Percentiles rank a stretch among this genome's conserved stretches.
Conservation (phyloP, 2,888 invertebrate genomes). For the Ariolimax columbianus region DNA sequence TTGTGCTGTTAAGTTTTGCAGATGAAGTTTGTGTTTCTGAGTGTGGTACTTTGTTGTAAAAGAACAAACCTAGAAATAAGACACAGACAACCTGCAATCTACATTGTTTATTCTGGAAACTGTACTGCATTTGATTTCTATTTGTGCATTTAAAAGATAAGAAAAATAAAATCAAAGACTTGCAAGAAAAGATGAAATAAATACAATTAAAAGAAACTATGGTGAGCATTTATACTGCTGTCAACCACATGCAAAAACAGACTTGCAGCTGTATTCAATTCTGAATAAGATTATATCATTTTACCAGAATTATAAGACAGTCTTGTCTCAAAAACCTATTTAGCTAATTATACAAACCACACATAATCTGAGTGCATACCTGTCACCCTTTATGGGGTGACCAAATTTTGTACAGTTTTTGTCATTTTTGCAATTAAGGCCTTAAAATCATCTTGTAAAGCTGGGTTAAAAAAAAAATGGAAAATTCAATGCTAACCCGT, state of each 20-base stretch:
- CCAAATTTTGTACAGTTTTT: no score
- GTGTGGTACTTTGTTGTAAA: no score
- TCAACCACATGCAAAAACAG: not conserved
- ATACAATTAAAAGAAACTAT: not conserved
- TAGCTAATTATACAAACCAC: slow-evolving; percentile 12
- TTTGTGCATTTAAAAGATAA: slow-evolving; percentile 40
- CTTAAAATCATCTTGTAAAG: no score
- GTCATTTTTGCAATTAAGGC: no score
- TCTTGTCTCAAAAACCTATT: not conserved
- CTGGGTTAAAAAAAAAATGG: no score
- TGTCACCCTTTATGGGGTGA: no score
- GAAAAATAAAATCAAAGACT: slow-evolving; percentile 3
- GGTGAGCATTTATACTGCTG: not conserved
- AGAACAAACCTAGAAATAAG: not conserved
- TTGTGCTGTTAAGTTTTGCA: no score
- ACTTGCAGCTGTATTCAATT: not conserved
- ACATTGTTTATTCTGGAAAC: slow-evolving; percentile 43
- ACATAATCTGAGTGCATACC: not conserved
- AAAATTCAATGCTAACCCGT: no score
- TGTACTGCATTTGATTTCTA: slow-evolving; percentile 40
- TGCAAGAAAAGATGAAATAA: not conserved
- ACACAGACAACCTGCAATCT: slow-evolving; percentile 12
- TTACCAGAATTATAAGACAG: not conserved
- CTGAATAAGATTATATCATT: not conserved
- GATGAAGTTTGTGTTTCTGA: no score